Conservation (phyloP, 2,888 invertebrate genomes). For the Cecidostiba fungosa region DNA sequence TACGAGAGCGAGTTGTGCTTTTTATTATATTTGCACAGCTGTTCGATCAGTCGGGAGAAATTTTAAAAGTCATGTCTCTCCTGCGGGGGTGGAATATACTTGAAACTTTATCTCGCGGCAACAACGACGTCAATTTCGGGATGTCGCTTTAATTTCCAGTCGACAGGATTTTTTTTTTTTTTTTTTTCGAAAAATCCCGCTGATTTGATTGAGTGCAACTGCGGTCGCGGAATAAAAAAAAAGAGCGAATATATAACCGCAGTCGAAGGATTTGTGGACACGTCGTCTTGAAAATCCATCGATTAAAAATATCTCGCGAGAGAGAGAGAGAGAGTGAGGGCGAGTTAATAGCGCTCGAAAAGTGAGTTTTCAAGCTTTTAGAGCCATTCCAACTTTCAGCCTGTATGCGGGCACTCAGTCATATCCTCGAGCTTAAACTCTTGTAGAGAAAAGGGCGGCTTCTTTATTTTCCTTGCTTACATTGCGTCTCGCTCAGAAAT, state of each 20-base stretch:
- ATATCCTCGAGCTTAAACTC: constrained; percentile 15
- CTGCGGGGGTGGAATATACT: neutral
- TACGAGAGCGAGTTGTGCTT: neutral
- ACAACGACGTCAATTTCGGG: too few species aligned
- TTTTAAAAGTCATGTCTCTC: neutral
- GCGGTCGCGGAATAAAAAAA: too few species aligned
- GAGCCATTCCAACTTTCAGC: neutral
- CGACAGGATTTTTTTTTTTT: too few species aligned
- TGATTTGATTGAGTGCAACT: too few species aligned
- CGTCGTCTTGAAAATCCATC: neutral
- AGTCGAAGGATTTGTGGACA: neutral
- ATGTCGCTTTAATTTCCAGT: too few species aligned
- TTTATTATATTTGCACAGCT: constrained; percentile 56
- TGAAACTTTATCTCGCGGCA: too few species aligned
- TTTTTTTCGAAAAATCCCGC: too few species aligned
- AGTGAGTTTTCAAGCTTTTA: constrained; percentile 21
- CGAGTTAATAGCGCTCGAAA: neutral
- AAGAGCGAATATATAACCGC: too few species aligned
- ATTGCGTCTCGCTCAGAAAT: neutral
- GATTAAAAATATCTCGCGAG: neutral
- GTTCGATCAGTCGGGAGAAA: constrained; percentile 25
- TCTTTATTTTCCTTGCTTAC: neutral
- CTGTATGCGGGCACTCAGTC: neutral
- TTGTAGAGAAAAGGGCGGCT: neutral
- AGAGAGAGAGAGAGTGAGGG: too few species aligned